Conservation (phyloP, 2,113 vertebrate species). For the Mesocricetus auratus region DNA sequence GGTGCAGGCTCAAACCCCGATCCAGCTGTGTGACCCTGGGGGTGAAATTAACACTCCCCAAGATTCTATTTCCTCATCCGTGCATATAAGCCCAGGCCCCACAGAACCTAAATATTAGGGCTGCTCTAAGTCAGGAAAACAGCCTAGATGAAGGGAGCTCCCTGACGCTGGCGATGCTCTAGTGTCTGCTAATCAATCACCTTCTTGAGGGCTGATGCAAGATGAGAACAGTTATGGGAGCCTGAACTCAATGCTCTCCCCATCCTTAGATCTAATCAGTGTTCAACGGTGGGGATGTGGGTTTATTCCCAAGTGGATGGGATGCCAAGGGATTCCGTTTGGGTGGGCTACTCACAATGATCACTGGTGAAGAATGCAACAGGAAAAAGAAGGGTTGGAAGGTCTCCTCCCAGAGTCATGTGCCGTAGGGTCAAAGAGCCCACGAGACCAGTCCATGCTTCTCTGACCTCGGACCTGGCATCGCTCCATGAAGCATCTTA, state of each 20-base stretch:
- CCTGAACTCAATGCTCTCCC: neutral
- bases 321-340: neutral
- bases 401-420: neutral
- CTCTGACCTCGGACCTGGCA: accelerated
- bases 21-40: neutral
- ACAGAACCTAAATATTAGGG: neutral
- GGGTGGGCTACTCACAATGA: accelerated
- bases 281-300: accelerated
- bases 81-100: neutral
- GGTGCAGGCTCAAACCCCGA: neutral
- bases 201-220: no score
- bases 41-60: neutral
- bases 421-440: accelerated
- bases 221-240: neutral
- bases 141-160: neutral
- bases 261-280: neutral
- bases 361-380: neutral
- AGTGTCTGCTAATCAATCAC: accelerated
- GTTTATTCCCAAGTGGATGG: neutral
- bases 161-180: no score
- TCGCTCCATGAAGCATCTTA: neutral
- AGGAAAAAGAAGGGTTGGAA: neutral
- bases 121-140: neutral
- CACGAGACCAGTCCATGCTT: neutral
- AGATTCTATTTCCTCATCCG: neutral